Evolutionary conservation across 2,888 invertebrate genomes (phyloP).

Genomic region (Hermodice carunculata): DNA sequence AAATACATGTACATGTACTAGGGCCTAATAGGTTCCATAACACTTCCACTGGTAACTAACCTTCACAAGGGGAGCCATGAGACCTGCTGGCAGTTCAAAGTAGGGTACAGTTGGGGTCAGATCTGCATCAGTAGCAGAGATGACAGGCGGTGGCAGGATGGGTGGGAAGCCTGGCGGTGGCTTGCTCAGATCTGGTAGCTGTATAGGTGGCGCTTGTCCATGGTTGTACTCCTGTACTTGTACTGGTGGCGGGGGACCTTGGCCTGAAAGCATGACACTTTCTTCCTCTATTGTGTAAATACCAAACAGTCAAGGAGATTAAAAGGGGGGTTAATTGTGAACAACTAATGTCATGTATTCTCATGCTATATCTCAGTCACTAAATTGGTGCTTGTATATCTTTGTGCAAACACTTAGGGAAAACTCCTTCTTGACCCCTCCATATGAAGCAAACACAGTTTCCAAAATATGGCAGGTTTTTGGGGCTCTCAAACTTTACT

Average conservation of each 20-base stretch:
- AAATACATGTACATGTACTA: no score
- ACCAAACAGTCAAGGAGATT: slow-evolving; percentile 30
- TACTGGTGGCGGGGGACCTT: slow-evolving; percentile 49
- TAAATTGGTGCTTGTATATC: no score
- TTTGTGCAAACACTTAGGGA: no score
- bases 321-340: no score
- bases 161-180: slow-evolving; percentile 84
- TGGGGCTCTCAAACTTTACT: no score
- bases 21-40: no score
- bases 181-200: slow-evolving; percentile 26
- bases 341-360: no score
- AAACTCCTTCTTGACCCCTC: no score
- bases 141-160: slow-evolving; percentile 47
- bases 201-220: not conserved
- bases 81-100: slow-evolving; percentile 95
- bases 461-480: no score
- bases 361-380: no score
- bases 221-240: slow-evolving; percentile 48
- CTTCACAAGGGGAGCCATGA: slow-evolving; percentile 97
- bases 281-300: slow-evolving; percentile 36
- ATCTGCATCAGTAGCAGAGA: slow-evolving; percentile 54
- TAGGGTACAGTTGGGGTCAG: slow-evolving; percentile 91
- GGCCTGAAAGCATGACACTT: slow-evolving; percentile 26
- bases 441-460: no score
- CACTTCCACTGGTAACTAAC: no score